These are phyloP conservation scores for Ligdia adustata DNA, from an alignment of 2,888 invertebrate genomes.

Conservation along the genomic window DNA sequence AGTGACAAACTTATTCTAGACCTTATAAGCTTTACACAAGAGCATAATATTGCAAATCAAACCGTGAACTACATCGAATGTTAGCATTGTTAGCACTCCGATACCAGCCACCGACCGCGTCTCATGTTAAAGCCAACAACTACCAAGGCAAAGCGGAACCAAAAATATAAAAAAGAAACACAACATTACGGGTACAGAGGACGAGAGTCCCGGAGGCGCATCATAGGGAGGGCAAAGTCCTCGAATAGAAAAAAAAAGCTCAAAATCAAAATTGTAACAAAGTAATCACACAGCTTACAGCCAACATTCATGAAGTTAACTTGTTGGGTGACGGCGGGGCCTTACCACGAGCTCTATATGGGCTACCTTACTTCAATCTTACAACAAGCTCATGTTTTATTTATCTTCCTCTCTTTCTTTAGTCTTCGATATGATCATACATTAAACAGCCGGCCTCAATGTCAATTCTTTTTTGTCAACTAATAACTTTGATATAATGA, in stretches of 20 bases:
- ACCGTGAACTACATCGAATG: constrained; percentile 63
- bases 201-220: constrained; percentile 80
- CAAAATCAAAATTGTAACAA: constrained; percentile 66
- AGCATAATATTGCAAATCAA: constrained; percentile 73
- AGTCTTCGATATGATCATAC: too few relatives aligned
- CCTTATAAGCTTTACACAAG: constrained; percentile 49
- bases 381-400: too few relatives aligned
- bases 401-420: too few relatives aligned
- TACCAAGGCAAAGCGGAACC: constrained; percentile 82
- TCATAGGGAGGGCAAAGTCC: constrained; percentile 49
- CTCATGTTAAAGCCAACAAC: constrained; percentile 79
- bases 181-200: constrained; percentile 82
- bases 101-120: constrained; percentile 73
- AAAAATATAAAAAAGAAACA: constrained; percentile 54
- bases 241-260: constrained; percentile 60
- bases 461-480: too few relatives aligned
- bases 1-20: constrained; percentile 29
- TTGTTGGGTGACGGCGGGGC: constrained; percentile 72
- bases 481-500: too few relatives aligned
- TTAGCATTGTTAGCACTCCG: constrained; percentile 82
- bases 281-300: constrained; percentile 76
- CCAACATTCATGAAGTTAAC: constrained; percentile 67
- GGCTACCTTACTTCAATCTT: too few relatives aligned
- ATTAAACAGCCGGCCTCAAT: too few relatives aligned
- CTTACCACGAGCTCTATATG: neutral